phyloP scores from a whole-genome alignment of 2,113 vertebrate species.

The Aix galericulata region DNA sequence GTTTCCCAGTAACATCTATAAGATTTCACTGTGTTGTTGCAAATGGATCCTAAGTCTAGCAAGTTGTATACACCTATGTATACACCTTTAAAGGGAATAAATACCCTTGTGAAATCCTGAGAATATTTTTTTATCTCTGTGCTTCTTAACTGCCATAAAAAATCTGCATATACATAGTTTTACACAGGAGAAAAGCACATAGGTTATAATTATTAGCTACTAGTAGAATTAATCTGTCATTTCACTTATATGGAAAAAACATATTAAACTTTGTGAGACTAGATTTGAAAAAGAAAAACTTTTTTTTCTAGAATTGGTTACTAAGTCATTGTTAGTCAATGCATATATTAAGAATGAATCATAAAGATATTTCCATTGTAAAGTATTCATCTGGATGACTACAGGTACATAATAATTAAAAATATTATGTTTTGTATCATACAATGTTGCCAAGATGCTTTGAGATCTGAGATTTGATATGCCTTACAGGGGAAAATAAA shows the following conservation, averaged over 20 bases:
- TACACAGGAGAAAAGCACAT: background rate
- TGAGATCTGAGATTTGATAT: background rate
- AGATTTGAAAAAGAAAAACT: background rate
- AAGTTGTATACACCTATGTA: background rate
- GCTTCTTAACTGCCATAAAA: background rate
- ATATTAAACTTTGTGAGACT: background rate
- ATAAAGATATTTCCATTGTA: background rate
- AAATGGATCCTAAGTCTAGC: background rate
- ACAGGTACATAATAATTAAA: background rate
- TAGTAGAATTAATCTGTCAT: background rate
- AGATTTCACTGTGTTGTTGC: background rate
- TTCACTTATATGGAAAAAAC: background rate
- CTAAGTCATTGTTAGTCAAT: background rate
- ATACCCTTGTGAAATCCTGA: background rate
- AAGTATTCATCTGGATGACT: background rate
- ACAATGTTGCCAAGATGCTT: background rate
- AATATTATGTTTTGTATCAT: background rate
- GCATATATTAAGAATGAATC: background rate
- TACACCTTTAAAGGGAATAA: background rate
- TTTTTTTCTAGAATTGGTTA: background rate
- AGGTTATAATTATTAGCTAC: background rate
- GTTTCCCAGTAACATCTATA: background rate
- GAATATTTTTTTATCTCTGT: background rate
- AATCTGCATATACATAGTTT: background rate
- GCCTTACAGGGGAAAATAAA: background rate